Conservation (phyloP, 2,113 vertebrate species). For the Chlorodrepanis virens region DNA sequence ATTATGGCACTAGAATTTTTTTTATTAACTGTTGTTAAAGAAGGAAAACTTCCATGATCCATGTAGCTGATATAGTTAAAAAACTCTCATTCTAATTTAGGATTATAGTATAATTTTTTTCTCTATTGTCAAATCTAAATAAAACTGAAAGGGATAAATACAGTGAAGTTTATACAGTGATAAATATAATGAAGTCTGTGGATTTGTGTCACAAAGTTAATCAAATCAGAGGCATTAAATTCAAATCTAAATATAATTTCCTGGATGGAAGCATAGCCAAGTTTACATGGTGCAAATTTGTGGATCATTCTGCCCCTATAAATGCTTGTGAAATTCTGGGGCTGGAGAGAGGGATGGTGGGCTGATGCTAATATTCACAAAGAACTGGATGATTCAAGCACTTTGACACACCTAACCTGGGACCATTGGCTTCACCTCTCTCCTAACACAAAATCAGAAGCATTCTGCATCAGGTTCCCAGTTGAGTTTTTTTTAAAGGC, state of each 20-base stretch:
- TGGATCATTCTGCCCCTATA: not conserved
- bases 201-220: not conserved
- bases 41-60: not conserved
- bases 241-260: not conserved
- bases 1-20: not conserved
- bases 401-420: not conserved
- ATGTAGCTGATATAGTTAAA: not conserved
- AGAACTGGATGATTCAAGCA: not conserved
- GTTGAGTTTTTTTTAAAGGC: not conserved
- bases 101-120: not conserved
- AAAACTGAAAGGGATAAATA: not conserved
- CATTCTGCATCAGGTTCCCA: not conserved
- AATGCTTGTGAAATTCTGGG: not conserved
- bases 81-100: not conserved
- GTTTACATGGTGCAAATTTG: not conserved
- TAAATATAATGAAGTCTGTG: not conserved
- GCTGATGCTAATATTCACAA: not conserved
- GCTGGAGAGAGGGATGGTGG: not conserved
- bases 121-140: not conserved
- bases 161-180: not conserved
- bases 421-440: not conserved
- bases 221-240: not conserved
- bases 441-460: not conserved
- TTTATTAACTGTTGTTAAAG: not conserved
- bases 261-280: not conserved